Base-by-base conservation (phyloP, 2,888 invertebrate genomes). In the Ornithoptera alexandrae region DNA sequence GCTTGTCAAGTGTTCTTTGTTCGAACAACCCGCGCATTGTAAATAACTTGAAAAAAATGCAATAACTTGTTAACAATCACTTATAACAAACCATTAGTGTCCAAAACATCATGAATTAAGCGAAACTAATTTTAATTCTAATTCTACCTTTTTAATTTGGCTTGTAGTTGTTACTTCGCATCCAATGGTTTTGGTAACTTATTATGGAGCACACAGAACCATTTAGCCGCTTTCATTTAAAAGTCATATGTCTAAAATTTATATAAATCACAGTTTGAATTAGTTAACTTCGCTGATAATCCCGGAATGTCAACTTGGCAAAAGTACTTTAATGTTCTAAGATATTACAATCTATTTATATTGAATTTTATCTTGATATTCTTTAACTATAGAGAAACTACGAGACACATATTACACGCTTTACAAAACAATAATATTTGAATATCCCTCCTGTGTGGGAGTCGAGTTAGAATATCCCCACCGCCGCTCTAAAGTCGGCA, bases 1-100 rank as follows among this genome's bases (percentile, higher is more conserved):
- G 66, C 50, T 46, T 62, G 70, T 62, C 22, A 60, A 70, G 66
- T 67, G 62, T n/a, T 22, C 42, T 62, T 60, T 59, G 62, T 60
- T 63, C 62, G 60, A 20, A 69, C 64, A 42, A 63, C 22, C 18
- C 63, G 46, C 60, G 68, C 68, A 65, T 69, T 53, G 60, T 24
- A 36, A 65, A 53, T 65, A 64, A 50, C 50, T 17, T 17, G 15
- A 50, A 12, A 50, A 50, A 50, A 50, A 50, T 15, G 15, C 10
- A 30, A 39, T 39, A 39, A 12, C 4, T 50, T 50, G 17, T 2
- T 17, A 50, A 17, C 50, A 50, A 50, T 50, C 50, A 50, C 15
- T 50, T 50, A 17, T 2, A 18, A 50, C 50, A 18, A 50, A 17
- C 10, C 50, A 50, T 39, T 39, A 15, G 50, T 17, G 15, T 10